These are phyloP conservation scores for Phengaris alcon DNA, from an alignment of 2,888 invertebrate genomes.

Conservation along the genomic window DNA sequence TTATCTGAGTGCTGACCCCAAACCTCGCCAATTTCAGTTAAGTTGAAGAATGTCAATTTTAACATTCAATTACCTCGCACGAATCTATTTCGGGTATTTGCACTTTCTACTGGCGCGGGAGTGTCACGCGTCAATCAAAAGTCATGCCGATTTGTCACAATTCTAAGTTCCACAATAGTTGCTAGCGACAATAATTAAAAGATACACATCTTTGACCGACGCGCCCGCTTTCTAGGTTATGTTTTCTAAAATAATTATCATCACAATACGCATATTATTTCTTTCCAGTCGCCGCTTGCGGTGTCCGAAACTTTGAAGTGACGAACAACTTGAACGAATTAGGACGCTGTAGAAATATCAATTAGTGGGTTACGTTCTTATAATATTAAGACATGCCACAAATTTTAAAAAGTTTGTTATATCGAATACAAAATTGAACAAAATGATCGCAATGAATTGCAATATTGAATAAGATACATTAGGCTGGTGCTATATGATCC, in stretches of 20 bases:
- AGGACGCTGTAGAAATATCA: slow-evolving; percentile 13
- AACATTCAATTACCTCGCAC: no score
- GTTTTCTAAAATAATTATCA: slow-evolving; percentile 78
- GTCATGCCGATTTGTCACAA: slow-evolving; percentile 74
- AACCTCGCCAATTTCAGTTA: no score
- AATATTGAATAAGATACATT: no score
- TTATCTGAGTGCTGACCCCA: no score
- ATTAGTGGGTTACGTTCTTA: not conserved
- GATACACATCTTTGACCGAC: slow-evolving; percentile 67
- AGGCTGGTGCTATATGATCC: no score
- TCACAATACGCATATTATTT: slow-evolving; percentile 71
- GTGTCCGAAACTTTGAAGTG: slow-evolving; percentile 59
- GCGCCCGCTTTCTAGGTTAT: slow-evolving; percentile 75
- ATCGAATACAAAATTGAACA: no score
- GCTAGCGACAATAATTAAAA: slow-evolving; percentile 78
- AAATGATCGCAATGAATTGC: no score
- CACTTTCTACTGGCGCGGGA: slow-evolving; percentile 76
- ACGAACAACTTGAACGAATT: slow-evolving; percentile 50
- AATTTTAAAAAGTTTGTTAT: not conserved
- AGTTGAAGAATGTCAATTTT: no score
- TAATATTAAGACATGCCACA: not conserved
- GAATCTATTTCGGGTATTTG: slow-evolving; percentile 64
- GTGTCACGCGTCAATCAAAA: slow-evolving; percentile 77
- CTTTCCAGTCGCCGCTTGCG: slow-evolving; percentile 75
- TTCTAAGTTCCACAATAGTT: slow-evolving; percentile 73